Base-by-base conservation (phyloP, 2,113 vertebrate genomes). In the Gymnogyps californianus region DNA sequence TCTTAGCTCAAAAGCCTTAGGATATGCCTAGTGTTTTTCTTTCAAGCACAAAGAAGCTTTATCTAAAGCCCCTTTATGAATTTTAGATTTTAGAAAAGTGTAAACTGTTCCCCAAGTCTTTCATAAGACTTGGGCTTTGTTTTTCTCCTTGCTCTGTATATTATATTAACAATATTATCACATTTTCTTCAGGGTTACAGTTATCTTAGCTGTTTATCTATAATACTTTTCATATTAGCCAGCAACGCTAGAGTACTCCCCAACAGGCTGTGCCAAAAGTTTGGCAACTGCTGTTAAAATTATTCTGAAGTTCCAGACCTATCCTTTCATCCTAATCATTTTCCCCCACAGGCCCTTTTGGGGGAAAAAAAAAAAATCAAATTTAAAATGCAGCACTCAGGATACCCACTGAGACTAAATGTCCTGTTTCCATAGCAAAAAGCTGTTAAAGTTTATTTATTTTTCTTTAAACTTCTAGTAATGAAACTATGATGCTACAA, bases 391-490 rank as follows among this genome's bases (percentile, higher is more conserved):
- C 65, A 89, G 47, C 47, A 69, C 44, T 95, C 59, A 72, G 76
- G 44, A 83, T 95, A 93, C 96, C 92, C 83, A 92, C 72, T 92
- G 94, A 95, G 97, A 93, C 47, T 83, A 87, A 95, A 95, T 92
- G 47, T 92, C 83, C 86, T 95, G 88, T 95, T 97, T 95, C 92
- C 92, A 87, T 93, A 92, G 77, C 82, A 91, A 97, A 95, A 93
- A 93, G 47, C 86, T 62, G 69, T 92, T 96, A 84, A 92, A 87
- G 59, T 87, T 90, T 97, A 67, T 96, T 97, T 95, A 92, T 94
- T 91, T 92, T 95, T 95, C 80, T 95, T 83, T 86, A 94, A 94
- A 88, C 31, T 94, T 90, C 57, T 59, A 79, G 22, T 84, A 95
- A 89, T 82, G 57, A 90, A 95, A 90, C 79, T 75, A 64, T 81